Conservation (phyloP, 2,797 vertebrate species). For the Balearica regulorum region DNA sequence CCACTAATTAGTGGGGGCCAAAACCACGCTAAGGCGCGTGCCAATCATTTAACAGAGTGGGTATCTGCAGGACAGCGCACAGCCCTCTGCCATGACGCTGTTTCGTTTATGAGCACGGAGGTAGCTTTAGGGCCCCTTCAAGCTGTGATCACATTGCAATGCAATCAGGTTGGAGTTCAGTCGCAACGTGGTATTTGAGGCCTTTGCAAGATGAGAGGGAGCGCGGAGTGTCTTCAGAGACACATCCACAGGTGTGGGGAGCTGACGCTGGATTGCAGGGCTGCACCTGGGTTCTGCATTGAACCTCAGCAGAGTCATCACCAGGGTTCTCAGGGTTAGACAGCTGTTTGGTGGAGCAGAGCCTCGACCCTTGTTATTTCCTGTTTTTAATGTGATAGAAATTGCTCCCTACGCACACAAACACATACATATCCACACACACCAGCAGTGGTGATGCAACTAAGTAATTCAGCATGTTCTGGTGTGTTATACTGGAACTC, state of each 20-base stretch:
- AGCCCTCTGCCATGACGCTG: background rate
- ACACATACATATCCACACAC: background rate
- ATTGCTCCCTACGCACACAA: background rate
- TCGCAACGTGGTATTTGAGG: rapidly evolving
- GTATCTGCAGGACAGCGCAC: background rate
- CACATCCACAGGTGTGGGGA: background rate
- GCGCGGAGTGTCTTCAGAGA: rapidly evolving
- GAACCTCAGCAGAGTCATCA: background rate
- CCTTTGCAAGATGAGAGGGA: background rate
- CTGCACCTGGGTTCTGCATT: background rate
- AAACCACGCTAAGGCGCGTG: background rate
- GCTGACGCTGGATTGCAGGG: background rate
- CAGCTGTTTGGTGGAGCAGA: background rate
- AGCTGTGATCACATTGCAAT: background rate
- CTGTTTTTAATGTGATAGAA: background rate
- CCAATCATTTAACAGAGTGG: background rate
- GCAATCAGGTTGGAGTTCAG: background rate
- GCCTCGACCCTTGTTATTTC: background rate
- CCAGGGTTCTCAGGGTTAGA: background rate
- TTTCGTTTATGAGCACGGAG: background rate
- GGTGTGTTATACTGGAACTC: background rate
- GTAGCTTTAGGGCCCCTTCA: background rate
- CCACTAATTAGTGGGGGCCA: background rate
- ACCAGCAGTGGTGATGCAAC: background rate
- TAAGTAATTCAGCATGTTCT: background rate